Conservation (phyloP, 2,113 vertebrate species). For the Ceyx melanurus region DNA sequence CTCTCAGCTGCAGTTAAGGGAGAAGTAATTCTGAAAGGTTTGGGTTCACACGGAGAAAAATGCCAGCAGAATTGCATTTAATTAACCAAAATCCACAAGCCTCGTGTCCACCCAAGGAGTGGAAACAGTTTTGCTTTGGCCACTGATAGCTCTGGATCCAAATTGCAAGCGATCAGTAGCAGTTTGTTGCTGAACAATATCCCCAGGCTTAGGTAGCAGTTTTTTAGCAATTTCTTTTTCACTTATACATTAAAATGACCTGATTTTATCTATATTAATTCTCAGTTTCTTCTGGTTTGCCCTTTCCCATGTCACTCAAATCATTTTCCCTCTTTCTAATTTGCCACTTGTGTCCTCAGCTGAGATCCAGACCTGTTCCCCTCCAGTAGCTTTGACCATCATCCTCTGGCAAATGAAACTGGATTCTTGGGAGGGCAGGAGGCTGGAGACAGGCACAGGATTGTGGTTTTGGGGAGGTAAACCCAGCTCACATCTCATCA, state of each 20-base stretch:
- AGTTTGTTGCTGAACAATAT: background rate
- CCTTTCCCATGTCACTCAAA: background rate
- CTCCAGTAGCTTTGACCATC: constrained; percentile 16
- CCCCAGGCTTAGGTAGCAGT: background rate
- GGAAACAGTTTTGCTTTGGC: background rate
- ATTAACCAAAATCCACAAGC: background rate
- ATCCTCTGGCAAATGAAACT: constrained; percentile 9
- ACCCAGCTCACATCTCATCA: background rate
- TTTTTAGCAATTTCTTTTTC: constrained; percentile 8
- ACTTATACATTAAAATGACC: background rate
- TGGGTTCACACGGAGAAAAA: background rate
- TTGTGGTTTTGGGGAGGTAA: background rate
- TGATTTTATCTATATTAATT: background rate
- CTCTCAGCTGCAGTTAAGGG: background rate
- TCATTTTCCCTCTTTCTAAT: background rate
- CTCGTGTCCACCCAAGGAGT: background rate
- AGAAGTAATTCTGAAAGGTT: background rate
- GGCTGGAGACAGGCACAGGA: background rate
- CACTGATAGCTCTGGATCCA: background rate
- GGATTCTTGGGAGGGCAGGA: constrained; percentile 3
- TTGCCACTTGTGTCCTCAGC: background rate
- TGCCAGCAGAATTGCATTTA: background rate
- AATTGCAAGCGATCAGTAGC: background rate
- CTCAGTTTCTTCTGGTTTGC: background rate
- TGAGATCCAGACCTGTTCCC: constrained; percentile 12